Percentiles rank a stretch among this genome's conserved stretches.
phyloP scores from a whole-genome alignment of 2,888 invertebrate genomes.

The Microplitis deprimator region DNA sequence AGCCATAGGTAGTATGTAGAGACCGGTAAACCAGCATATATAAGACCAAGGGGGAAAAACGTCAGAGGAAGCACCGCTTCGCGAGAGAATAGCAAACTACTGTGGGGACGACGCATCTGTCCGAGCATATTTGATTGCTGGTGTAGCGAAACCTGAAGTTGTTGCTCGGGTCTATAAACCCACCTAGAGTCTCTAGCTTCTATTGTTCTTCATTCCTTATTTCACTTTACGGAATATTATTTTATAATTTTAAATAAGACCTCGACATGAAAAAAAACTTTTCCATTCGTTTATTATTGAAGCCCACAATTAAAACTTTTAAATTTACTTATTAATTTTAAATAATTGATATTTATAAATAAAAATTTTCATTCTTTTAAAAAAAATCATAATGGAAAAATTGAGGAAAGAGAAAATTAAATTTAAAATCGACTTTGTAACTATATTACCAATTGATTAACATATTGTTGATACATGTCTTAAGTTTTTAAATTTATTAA shows the following conservation, averaged over 20 bases:
- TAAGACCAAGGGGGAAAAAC: slow-evolving; percentile 34
- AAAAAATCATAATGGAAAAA: not conserved
- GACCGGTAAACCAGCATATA: slow-evolving; percentile 24
- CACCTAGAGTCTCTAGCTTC: not conserved
- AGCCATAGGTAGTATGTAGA: slow-evolving; percentile 2
- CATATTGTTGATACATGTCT: not conserved
- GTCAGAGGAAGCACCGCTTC: slow-evolving; percentile 47
- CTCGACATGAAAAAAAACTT: not conserved
- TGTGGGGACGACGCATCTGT: slow-evolving; percentile 70
- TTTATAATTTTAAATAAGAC: not conserved
- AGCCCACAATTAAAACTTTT: not conserved
- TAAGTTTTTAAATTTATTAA: not conserved
- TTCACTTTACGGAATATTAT: not conserved
- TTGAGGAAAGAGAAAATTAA: not conserved
- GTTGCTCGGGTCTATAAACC: slow-evolving; percentile 1
- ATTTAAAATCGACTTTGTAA: not conserved
- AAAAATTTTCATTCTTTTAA: not conserved
- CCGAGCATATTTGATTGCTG: slow-evolving; percentile 68
- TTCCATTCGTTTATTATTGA: not conserved
- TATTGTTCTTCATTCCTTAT: not conserved
- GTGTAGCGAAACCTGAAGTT: slow-evolving; percentile 41
- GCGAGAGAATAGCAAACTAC: slow-evolving; percentile 68
- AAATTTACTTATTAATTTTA: not conserved
- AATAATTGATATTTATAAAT: not conserved
- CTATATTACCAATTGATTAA: not conserved